Evolutionary conservation across 2,888 invertebrate genomes (phyloP), one percentile per base, ranked within the genome.

Genomic region (Dasypogon diadema): DNA sequence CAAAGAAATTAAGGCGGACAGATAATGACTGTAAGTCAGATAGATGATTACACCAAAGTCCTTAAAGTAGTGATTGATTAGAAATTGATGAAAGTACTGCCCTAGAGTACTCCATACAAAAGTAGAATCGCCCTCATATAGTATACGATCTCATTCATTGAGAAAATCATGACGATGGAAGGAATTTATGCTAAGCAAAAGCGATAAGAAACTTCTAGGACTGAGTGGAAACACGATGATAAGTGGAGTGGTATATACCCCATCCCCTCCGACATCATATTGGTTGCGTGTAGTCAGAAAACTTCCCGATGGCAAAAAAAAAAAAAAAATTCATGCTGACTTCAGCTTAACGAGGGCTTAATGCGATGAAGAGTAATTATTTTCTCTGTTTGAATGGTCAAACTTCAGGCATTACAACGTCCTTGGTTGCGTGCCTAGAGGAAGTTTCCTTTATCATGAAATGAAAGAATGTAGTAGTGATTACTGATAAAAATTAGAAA

Each of bases 261-360:
- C 58, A 58, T 26, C 34, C 16, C 60, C 6, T 12, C 37, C 37
- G 37, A 37, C 34, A 60, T 60, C 18, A 37, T 21, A 26, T 18
- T 37, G 37, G 60, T 60, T 60, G 60, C 60, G 60, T 60, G 60
- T 60, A 42, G 42, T 60, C 37, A 60, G 60, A 60, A 60, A 60
- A 60, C 60, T 37, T 60, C 37, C n/a, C 60, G 60, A 37, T 60
- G 21, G 34, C 26, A 60, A 12, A 42, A 2, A 30, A 58, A 30
- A 58, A 30, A 30, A 58, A 58, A 16, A 60, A 60, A 60, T 60
- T 37, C 60, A 18, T 60, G 60, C 60, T 60, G 60, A 60, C 60
- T 60, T 60, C 60, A 60, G 60, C 60, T 60, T 60, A 60, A 60
- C 60, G 60, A 60, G 60, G 34, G 60, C 60, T 60, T 60, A 60